These are phyloP conservation scores for Halocaridina rubra DNA, from an alignment of 2,888 invertebrate genomes.

Conservation along the genomic window DNA sequence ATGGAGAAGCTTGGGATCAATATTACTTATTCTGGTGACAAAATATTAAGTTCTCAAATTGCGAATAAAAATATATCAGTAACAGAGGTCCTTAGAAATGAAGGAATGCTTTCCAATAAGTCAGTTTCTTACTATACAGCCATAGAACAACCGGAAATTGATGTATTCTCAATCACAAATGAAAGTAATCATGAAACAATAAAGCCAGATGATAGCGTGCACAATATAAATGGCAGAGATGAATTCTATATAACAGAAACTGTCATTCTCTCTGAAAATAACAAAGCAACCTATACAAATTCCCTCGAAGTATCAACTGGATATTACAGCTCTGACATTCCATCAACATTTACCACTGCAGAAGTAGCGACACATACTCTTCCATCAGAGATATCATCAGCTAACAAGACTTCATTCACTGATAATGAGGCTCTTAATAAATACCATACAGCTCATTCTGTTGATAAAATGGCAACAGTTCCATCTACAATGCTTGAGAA, in stretches of 20 bases:
- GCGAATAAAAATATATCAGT: conserved; percentile 7
- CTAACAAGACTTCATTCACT: neutral
- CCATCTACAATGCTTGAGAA: neutral
- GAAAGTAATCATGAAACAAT: too few relatives aligned
- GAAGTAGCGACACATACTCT: neutral
- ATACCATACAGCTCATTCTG: neutral
- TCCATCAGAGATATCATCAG: neutral
- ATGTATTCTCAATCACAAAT: neutral
- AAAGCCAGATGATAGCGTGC: too few relatives aligned
- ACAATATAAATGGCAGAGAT: too few relatives aligned
- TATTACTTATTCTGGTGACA: neutral
- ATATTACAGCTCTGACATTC: neutral
- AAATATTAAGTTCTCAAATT: neutral
- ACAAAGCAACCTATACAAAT: neutral
- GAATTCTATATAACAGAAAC: too few relatives aligned
- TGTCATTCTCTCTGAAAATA: too few relatives aligned
- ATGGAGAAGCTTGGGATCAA: conserved; percentile 35
- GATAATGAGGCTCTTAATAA: too few relatives aligned
- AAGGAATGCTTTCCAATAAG: conserved; percentile 29
- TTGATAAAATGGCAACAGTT: neutral
- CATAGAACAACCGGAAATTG: neutral
- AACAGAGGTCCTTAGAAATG: conserved; percentile 1
- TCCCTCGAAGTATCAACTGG: neutral
- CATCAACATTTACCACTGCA: neutral
- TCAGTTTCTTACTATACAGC: neutral